phyloP scores from a whole-genome alignment of 2,797 vertebrate genomes.

The Cyclura pinguis region DNA sequence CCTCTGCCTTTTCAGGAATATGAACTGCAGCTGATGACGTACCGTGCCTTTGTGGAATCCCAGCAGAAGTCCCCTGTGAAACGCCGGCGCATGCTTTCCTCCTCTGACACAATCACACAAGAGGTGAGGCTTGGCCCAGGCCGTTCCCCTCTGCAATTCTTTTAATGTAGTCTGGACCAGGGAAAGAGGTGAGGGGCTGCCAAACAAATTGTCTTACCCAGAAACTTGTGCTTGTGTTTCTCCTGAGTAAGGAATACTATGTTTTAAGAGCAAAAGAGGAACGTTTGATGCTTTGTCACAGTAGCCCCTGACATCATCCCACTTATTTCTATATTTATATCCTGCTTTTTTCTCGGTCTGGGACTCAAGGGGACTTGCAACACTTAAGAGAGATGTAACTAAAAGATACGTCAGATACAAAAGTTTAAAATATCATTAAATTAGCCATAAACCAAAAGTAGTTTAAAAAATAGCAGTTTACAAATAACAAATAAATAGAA shows the following conservation, averaged over 20 bases:
- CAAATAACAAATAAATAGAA: no score
- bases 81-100: conserved; percentile 93
- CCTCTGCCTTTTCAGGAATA: conserved; percentile 85
- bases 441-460: no score
- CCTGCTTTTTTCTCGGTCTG: no score
- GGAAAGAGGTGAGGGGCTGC: background rate
- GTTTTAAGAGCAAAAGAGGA: background rate
- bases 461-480: no score
- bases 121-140: conserved; percentile 81
- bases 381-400: no score
- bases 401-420: no score
- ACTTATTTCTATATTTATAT: no score
- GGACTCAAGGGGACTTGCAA: no score
- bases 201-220: no score
- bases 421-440: no score
- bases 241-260: background rate
- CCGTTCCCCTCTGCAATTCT: background rate
- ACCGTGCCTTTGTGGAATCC: conserved; percentile 95
- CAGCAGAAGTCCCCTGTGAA: conserved; percentile 95
- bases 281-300: no score
- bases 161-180: background rate
- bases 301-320: background rate
- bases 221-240: no score
- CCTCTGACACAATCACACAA: conserved; percentile 95
- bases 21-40: conserved; percentile 97